Percentiles rank a stretch among this genome's conserved stretches.
Evolutionary conservation across 1,140 invertebrate genomes (phyloP).

Genomic region (Solen grandis): DNA sequence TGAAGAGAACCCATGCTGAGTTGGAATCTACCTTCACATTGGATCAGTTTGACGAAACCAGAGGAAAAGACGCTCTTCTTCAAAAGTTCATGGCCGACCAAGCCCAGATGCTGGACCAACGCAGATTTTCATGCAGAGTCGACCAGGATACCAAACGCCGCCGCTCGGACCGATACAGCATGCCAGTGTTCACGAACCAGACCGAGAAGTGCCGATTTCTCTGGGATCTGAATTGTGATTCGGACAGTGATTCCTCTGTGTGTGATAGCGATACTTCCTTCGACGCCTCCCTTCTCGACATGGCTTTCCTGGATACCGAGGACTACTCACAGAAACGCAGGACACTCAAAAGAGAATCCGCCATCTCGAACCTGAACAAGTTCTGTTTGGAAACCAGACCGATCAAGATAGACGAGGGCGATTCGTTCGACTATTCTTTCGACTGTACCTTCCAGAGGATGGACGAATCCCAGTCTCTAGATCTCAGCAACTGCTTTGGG

Average conservation of each 20-base stretch:
- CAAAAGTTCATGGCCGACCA: constrained; percentile 53
- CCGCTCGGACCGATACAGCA: constrained; percentile 24
- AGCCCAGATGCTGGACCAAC: neutral
- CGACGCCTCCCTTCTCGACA: neutral
- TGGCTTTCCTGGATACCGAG: neutral
- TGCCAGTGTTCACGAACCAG: constrained; percentile 26
- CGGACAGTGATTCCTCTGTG: constrained; percentile 5
- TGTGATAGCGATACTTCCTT: constrained; percentile 11
- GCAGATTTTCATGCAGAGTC: neutral
- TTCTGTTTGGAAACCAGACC: constrained; percentile 16
- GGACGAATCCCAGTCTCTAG: constrained; percentile 27
- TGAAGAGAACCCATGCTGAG: constrained; percentile 1
- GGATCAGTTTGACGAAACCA: constrained; percentile 5
- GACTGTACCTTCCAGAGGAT: constrained; percentile 41
- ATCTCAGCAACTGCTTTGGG: constrained; percentile 26
- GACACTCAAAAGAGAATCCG: constrained; percentile 32
- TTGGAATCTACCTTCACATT: constrained; percentile 17
- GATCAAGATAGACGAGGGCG: neutral
- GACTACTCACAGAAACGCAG: neutral
- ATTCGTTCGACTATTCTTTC: constrained; percentile 37
- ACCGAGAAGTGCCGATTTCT: constrained; percentile 30
- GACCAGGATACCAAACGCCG: neutral
- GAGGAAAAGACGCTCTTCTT: constrained; percentile 35
- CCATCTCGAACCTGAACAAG: constrained; percentile 22
- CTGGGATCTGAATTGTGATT: constrained; percentile 26